Evolutionary conservation across 2,888 invertebrate species (phyloP), one percentile per base, ranked within the genome.

Genomic region (Andricus quercusramuli): DNA sequence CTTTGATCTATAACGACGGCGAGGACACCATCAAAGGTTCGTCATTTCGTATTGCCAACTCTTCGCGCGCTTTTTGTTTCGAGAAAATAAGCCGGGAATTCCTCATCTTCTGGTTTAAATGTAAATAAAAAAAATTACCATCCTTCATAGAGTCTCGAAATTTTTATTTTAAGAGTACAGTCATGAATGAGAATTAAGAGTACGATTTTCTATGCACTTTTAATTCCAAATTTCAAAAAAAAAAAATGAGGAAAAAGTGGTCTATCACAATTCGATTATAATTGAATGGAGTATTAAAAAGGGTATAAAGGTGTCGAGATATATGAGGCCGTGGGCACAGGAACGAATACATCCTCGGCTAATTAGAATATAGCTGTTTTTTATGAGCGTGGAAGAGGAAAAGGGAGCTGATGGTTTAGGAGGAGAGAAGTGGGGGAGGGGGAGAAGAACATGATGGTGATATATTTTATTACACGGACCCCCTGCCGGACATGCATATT

Each of bases 381-480:
- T 92, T 92, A 92, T 92, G 92, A 92, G 92, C 92, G 92, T 92
- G 91, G 91, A 92, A 92, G 91, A 92, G 92, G 92, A 92, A 92
- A 90, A 91, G 92, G 92, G 92, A 90, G 88, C 89, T 86, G 82
- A 85, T 81, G 88, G 87, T 87, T 86, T 88, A 78, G 80, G 82
- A 83, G 83, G 83, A 81, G 80, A 82, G 8, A 80, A 84, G 84
- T 79, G 84, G 76, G 83, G 85, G 85, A 86, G 83, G 85, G 85
- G 32, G 74, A 15, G 56, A 37, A 83, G 80, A 82, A 83, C 85
- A 84, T 87, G 87, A 89, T 90, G 86, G 89, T 89, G 85, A 91
- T 91, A 90, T 91, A 74, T 74, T 74, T 92, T 92, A 92, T 92
- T 91, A 90, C 89, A 88, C 85, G 89, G 90, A 88, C 88, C 89